Base-by-base conservation (phyloP, 1,140 invertebrate species). In the Cherax destructor region DNA sequence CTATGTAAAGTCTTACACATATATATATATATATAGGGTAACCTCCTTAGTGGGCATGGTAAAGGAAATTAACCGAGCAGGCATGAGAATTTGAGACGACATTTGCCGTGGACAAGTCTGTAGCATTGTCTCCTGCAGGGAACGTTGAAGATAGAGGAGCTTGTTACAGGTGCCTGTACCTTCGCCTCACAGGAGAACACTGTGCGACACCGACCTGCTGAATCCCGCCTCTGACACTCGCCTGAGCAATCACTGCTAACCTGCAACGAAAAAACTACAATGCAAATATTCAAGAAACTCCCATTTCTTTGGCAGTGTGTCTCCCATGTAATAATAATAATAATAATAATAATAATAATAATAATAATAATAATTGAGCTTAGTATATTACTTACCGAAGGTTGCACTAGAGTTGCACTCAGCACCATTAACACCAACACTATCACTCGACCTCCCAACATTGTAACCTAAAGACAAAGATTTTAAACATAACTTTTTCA, bases 41-140 rank as follows among this genome's bases (percentile, higher is more conserved):
- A 74, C 21, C 10, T 41, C n/a, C 77, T 6, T 79, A 30, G 16
- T 49, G 9, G 52, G 9, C 52, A 56, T 56, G 5, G 52, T 10
- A 6, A 50, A 18, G 21, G 30, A n/a, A n/a, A n/a, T 65, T 86
- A 86, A 4, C 86, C 86, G 10, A 88, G 61, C 11, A 88, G 21
- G 59, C 86, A 88, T 30, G 86, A 88, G 49, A 88, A 88, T 61
- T 72, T 88, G 47, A 88, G 86, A n/a, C 86, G 78, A 72, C 86
- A 88, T 0, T 59, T 59, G 11, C 86, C 86, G 16, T 61, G 49
- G 47, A 88, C 86, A 16, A 50, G 41, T 3, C 61, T 6, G 78
- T 88, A 81, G 41, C 86, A 88, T 6, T 49, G 41, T 18, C 13
- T 30, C 13, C 86, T 59, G n/a, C 86, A 88, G 24, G 86, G 86